Evolutionary conservation across 37 sponge, comb jelly and placozoan genomes (phyloP), one percentile per base, ranked within the genome.

Genomic region (Cladorhizidae sp.): DNA sequence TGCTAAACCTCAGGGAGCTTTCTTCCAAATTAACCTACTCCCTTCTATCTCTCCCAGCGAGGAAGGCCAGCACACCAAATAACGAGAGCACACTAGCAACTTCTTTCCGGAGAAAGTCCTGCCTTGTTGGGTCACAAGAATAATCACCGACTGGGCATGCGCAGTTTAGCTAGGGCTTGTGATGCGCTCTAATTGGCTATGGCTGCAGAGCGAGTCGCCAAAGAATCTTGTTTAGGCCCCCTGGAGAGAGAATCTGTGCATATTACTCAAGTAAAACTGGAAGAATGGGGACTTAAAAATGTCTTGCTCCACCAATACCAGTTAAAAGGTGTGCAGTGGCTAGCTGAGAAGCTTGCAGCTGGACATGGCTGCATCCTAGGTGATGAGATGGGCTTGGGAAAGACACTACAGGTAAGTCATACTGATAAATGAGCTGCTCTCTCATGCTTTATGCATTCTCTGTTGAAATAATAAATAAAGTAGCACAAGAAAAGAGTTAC

Each of bases 331-430:
- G 39, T 90, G 12, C 42, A 61, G 23, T 94, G 94, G 94, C 63
- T 94, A 0, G 73, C 63, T 0, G 78, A 86, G 50, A 49, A 89
- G 9, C 57, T 77, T 26, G 64, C 68, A 7, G 9, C 56, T 3
- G 39, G 68, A 22, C 87, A 75, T 74, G 94, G 94, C 11, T 94
- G 94, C 71, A 87, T 94, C 33, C 74, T 94, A 0, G 94, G 94
- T 0, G 94, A 94, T 61, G 94, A 94, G 56, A 94, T 94, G 94
- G 94, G 94, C 2, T 77, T 94, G 68, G 94, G 94, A 32, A 94
- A 94, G 57, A 94, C 94, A 9, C 61, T 87, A 39, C 88, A 88
- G 88, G 88, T 58, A 5, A 14, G 59, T 3, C 15, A 11, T 58
- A 21, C 14, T 26, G 59, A 58, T 58, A 9, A 45, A 45, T 45